phyloP scores from a whole-genome alignment of 1,140 invertebrate genomes.

The Drosophila mayri region DNA sequence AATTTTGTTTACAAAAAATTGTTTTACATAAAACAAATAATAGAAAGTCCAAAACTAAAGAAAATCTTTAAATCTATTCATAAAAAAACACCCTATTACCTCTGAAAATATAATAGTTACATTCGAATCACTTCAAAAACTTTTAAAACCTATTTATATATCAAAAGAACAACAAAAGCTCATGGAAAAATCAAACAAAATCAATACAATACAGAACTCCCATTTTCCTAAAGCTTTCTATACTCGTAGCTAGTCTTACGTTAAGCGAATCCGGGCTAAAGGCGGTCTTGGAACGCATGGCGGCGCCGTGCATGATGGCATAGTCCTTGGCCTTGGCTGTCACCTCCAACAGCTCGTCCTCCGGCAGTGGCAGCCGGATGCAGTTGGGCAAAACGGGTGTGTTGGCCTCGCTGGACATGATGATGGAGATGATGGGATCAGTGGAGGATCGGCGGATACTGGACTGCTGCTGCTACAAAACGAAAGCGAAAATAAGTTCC shows the following conservation, averaged over 20 bases:
- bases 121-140: conserved; percentile 3
- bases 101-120: too few relatives aligned
- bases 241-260: conserved; percentile 75
- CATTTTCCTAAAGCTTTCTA: not conserved
- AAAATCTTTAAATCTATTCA: not conserved
- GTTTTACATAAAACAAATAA: not conserved
- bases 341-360: conserved; percentile 87
- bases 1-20: not conserved
- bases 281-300: conserved; percentile 90
- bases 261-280: conserved; percentile 90
- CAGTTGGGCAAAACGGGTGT: conserved; percentile 80
- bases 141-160: conserved; percentile 9
- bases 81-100: not conserved
- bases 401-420: conserved; percentile 61
- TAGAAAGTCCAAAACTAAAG: not conserved
- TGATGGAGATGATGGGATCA: not conserved
- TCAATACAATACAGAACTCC: not conserved
- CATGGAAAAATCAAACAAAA: not conserved
- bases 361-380: conserved; percentile 88
- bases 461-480: conserved; percentile 18
- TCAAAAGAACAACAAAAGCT: not conserved
- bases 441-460: conserved; percentile 1
- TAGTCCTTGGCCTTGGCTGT: conserved; percentile 92
- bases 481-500: not conserved
- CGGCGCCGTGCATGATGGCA: conserved; percentile 93